A percentile compares a stretch with the other conserved stretches of the same genome.
Evolutionary conservation across 53 echinoderm and acorn worm genomes (phyloP).

Genomic region (Astropecten irregularis): DNA sequence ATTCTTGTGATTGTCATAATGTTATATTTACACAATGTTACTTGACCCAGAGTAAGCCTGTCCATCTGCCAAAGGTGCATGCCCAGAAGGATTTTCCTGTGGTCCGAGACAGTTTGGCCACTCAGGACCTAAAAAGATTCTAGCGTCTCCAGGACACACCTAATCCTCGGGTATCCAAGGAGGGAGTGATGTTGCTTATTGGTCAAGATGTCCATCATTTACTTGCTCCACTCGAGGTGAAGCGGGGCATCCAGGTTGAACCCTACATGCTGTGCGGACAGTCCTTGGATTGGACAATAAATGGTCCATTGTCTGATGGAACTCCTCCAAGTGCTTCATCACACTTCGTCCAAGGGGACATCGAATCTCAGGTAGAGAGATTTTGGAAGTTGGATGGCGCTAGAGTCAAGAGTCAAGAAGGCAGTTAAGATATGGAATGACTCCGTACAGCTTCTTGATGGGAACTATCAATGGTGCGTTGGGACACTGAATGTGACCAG

Average conservation of each 20-base stretch:
- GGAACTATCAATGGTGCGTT: slow-evolving; percentile 60
- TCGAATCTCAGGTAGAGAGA: slow-evolving; percentile 32
- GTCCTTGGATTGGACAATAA: slow-evolving; percentile 60
- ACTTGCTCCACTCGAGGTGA: too few relatives aligned
- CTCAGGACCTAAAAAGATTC: slow-evolving; percentile 3
- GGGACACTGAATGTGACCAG: slow-evolving; percentile 2
- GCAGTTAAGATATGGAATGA: too few relatives aligned
- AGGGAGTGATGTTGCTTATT: slow-evolving; percentile 57
- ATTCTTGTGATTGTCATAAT: too few relatives aligned
- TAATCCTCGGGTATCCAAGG: too few relatives aligned
- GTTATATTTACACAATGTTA: too few relatives aligned
- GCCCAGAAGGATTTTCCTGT: slow-evolving; percentile 12
- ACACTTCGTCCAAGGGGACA: slow-evolving; percentile 26
- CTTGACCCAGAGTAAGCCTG: neutral
- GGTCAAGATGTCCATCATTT: slow-evolving; percentile 63
- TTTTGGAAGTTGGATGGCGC: slow-evolving; percentile 68
- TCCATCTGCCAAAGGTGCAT: slow-evolving; percentile 22
- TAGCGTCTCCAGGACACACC: slow-evolving; percentile 42
- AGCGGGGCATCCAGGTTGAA: slow-evolving; percentile 23
- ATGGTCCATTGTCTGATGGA: slow-evolving; percentile 21
- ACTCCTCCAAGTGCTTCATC: too few relatives aligned
- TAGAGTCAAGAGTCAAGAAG: slow-evolving; percentile 55
- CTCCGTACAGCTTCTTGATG: too few relatives aligned
- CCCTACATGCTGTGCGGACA: slow-evolving; percentile 61
- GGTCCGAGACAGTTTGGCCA: slow-evolving; percentile 7